A percentile compares a stretch with the other conserved stretches of the same genome.
Conservation (phyloP, 92 coral and sea anemone genomes). For the Phenganax stokvisi region DNA sequence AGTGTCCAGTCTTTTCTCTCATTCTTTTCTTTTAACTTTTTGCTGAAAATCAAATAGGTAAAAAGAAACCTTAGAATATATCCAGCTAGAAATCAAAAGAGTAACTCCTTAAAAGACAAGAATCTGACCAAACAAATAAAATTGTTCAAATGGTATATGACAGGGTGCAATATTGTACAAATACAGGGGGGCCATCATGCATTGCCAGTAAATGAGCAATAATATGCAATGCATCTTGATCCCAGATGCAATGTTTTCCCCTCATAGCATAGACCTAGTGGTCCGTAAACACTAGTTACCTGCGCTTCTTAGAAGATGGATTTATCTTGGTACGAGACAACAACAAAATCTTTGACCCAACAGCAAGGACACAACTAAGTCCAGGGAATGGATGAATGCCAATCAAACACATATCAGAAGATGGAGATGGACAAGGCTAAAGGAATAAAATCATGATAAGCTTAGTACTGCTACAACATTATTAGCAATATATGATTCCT, state of each 20-base stretch:
- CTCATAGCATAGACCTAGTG: not conserved
- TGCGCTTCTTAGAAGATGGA: conserved; percentile 2
- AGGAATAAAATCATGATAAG: not conserved
- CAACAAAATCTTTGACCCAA: conserved; percentile 74
- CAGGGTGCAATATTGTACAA: not conserved
- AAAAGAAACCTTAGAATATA: no score
- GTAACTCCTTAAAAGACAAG: no score
- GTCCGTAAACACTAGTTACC: not conserved
- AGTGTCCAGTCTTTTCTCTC: conserved; percentile 79
- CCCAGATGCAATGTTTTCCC: not conserved
- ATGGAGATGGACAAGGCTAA: conserved; percentile 77
- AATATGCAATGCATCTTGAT: not conserved
- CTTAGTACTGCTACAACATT: not conserved
- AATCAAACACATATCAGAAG: conserved; percentile 77
- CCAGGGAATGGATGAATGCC: conserved; percentile 87
- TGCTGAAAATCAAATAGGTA: not conserved
- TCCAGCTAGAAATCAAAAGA: no score
- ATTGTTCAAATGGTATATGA: no score
- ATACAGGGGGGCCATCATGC: not conserved
- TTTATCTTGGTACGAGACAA: conserved; percentile 49
- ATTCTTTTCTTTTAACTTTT: not conserved
- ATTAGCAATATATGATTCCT: not conserved
- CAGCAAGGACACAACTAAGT: conserved; percentile 56
- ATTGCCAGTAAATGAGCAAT: not conserved
- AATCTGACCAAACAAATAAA: no score